phyloP scores from a whole-genome alignment of 1,140 invertebrate species.

The Neotoxoptera formosana region DNA sequence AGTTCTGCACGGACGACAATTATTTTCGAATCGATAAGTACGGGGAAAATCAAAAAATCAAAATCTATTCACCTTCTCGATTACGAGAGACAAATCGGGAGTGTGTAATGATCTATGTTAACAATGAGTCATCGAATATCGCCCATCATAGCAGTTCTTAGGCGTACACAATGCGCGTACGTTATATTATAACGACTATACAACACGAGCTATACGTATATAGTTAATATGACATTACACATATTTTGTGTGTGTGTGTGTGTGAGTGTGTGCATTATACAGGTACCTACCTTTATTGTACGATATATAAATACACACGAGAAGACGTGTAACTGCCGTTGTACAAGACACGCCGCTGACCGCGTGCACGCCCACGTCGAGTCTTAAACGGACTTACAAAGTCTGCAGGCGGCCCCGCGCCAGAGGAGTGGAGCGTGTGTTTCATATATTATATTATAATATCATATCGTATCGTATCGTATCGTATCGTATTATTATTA shows the following conservation, averaged over 20 bases:
- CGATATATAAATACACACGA: neutral
- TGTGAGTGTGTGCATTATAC: neutral
- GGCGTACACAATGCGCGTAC: neutral
- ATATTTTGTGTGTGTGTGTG: neutral
- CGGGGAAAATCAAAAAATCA: neutral
- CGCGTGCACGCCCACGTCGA: neutral
- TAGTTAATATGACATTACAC: neutral
- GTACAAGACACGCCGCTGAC: neutral
- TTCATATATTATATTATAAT: too few species aligned
- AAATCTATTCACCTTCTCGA: neutral
- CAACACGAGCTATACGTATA: neutral
- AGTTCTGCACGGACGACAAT: constrained; percentile 14
- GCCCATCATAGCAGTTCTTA: too few species aligned
- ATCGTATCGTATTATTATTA: too few species aligned
- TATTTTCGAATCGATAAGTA: neutral
- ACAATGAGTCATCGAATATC: constrained; percentile 50
- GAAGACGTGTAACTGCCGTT: neutral
- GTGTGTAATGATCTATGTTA: constrained; percentile 27
- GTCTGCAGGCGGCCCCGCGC: neutral
- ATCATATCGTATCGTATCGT: too few species aligned
- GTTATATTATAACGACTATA: neutral
- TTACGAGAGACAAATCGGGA: constrained; percentile 15
- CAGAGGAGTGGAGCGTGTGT: neutral
- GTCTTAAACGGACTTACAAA: neutral
- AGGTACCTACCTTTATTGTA: neutral